These are phyloP conservation scores for Lomographa bimaculata DNA, from an alignment of 2,888 invertebrate genomes.

Conservation along the genomic window DNA sequence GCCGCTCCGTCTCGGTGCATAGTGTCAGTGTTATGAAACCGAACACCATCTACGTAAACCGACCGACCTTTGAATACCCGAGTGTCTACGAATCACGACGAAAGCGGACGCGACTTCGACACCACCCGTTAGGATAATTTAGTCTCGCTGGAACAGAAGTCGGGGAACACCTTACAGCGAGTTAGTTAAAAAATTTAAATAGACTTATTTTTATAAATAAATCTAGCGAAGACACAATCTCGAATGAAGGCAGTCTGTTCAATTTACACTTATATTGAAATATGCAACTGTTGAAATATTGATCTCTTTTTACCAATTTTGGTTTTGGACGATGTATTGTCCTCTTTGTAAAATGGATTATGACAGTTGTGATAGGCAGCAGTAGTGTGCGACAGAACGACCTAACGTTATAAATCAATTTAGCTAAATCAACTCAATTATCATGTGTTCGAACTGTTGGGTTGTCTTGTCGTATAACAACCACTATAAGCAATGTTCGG, in stretches of 20 bases:
- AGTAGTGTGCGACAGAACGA: constrained; percentile 6
- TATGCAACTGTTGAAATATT: constrained; percentile 18
- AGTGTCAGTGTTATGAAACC: too few relatives aligned
- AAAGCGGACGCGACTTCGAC: too few relatives aligned
- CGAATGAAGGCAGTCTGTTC: constrained; percentile 18
- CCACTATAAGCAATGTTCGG: background rate
- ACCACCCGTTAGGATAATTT: too few relatives aligned
- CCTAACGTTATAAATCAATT: constrained; percentile 3
- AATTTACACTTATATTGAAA: constrained; percentile 8
- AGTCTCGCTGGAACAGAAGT: too few relatives aligned
- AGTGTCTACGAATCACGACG: too few relatives aligned
- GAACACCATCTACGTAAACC: too few relatives aligned
- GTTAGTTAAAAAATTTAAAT: constrained; percentile 17
- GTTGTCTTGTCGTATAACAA: constrained; percentile 5
- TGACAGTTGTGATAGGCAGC: constrained; percentile 3
- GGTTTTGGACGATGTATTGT: constrained; percentile 4
- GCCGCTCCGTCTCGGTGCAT: too few relatives aligned
- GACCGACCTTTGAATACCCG: too few relatives aligned
- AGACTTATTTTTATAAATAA: constrained; percentile 19
- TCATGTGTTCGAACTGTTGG: constrained; percentile 12
- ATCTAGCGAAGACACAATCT: constrained; percentile 16
- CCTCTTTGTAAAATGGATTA: constrained; percentile 3
- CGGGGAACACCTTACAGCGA: too few relatives aligned
- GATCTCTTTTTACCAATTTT: constrained; percentile 17
- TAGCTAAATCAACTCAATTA: constrained; percentile 14